Base-by-base conservation (phyloP, 2,113 vertebrate species). In the Trinectes maculatus region DNA sequence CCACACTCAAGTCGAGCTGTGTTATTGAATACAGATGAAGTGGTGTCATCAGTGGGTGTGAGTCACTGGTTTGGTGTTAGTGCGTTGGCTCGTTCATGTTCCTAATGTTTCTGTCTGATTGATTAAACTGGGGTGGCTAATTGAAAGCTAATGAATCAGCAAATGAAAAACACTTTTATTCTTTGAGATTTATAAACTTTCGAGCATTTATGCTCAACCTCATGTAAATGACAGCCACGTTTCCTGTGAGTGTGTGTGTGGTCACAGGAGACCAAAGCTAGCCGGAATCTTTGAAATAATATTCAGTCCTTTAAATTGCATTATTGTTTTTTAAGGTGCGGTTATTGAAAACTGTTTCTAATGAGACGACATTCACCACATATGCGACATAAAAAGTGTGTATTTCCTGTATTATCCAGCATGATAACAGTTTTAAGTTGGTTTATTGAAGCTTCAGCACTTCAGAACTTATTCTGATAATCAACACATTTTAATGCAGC, bases 401-500 rank as follows among this genome's bases (percentile, higher is more conserved):
- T n/a, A n/a, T n/a, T n/a, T n/a, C n/a, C n/a, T n/a, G n/a, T n/a
- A n/a, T n/a, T n/a, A n/a, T n/a, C n/a, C n/a, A n/a, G n/a, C n/a
- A n/a, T n/a, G n/a, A n/a, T n/a, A n/a, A n/a, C n/a, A n/a, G n/a
- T n/a, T n/a, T n/a, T n/a, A n/a, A n/a, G n/a, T n/a, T n/a, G n/a
- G n/a, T n/a, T n/a, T n/a, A n/a, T n/a, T n/a, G n/a, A n/a, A n/a
- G n/a, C n/a, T n/a, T n/a, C n/a, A n/a, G n/a, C n/a, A n/a, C n/a
- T n/a, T n/a, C n/a, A n/a, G n/a, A 74, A 66, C 16, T 67, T 19
- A 66, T 73, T 77, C 46, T 46, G 3, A 5, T 12, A 48, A 37
- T 48, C 58, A 73, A 79, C 65, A 66, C 33, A 65, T 72, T 58
- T 71, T 70, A 85, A 81, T 77, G 39, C 53, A 53, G 57, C 52